These are phyloP conservation scores for Rotaria sp. DNA, from an alignment of 2,888 invertebrate genomes.

Conservation along the genomic window DNA sequence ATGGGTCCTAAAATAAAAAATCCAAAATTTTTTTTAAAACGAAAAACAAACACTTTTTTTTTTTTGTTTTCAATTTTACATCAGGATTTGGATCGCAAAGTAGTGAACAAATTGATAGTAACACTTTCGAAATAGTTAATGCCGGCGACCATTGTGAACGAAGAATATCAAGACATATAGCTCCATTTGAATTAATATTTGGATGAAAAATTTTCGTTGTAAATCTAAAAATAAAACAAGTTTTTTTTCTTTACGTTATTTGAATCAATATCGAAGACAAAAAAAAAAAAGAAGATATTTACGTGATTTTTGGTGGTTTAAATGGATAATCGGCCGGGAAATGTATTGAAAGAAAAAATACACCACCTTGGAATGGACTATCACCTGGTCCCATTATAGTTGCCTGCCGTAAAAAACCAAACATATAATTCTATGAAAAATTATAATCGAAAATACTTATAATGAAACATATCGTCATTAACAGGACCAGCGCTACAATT, in stretches of 20 bases:
- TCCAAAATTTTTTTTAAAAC: no score
- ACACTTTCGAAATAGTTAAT: slow-evolving; percentile 20
- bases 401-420: slow-evolving; percentile 14
- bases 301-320: slow-evolving; percentile 51
- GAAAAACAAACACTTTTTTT: no score
- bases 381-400: slow-evolving; percentile 61
- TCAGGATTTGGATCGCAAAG: slow-evolving; percentile 27
- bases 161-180: slow-evolving; percentile 24
- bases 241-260: background rate
- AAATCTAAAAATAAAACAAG: slow-evolving; percentile 20
- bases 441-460: background rate
- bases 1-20: background rate
- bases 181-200: slow-evolving; percentile 29
- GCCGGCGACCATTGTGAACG: slow-evolving; percentile 24
- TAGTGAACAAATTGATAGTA: slow-evolving; percentile 28
- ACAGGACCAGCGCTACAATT: slow-evolving; percentile 20
- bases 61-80: background rate
- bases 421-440: background rate
- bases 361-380: slow-evolving; percentile 98
- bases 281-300: background rate
- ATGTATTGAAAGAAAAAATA: slow-evolving; percentile 98
- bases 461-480: slow-evolving; percentile 27
- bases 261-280: background rate
- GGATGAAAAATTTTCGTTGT: slow-evolving; percentile 31
- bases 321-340: slow-evolving; percentile 99